Base-by-base conservation (phyloP, 2,797 vertebrate genomes). In the Otolemur crassicaudatus region DNA sequence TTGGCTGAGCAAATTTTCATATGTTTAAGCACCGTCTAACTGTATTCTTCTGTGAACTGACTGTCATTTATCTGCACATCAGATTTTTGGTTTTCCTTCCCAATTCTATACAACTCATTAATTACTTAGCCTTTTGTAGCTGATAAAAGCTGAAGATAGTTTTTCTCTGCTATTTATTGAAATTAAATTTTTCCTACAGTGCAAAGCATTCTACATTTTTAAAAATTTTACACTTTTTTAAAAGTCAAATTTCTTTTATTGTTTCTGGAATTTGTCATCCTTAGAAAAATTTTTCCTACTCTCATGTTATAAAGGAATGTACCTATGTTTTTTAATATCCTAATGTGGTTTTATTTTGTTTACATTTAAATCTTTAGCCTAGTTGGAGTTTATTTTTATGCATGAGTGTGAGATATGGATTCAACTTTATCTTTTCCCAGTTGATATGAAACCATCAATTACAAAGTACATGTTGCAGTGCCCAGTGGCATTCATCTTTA, bases 221-320 rank as follows among this genome's bases (percentile, higher is more conserved):
- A 56, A 14, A 80, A 77, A 43, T 43, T 43, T 43, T 43, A 43
- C 40, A 43, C 40, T 43, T 60, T 82, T 92, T 72, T n/a, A 56
- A 14, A 80, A 77, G 1, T 22, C 37, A 73, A 31, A 89, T 81
- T 72, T 65, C 3, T 60, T 83, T 67, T 37, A 69, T 63, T 61
- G 29, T n/a, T 73, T 89, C 84, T 85, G n/a, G 31, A 46, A 89
- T 94, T 67, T 92, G 56, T 87, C 25, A 60, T 65, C 49, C 25
- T 65, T 86, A 61, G 37, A 75, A 87, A 84, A 86, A 23, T 17
- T 37, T 37, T 58, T 40, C 25, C 22, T 67, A 34, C 22, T 43
- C 14, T 76, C 58, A 61, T 20, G 11, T 67, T 83, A 86, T 46
- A 67, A 91, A 89, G 14, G 4, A 40, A 85, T 67, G n/a, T 2